These are phyloP conservation scores for Cerastoderma edule DNA, from an alignment of 2,888 invertebrate species.

Conservation along the genomic window DNA sequence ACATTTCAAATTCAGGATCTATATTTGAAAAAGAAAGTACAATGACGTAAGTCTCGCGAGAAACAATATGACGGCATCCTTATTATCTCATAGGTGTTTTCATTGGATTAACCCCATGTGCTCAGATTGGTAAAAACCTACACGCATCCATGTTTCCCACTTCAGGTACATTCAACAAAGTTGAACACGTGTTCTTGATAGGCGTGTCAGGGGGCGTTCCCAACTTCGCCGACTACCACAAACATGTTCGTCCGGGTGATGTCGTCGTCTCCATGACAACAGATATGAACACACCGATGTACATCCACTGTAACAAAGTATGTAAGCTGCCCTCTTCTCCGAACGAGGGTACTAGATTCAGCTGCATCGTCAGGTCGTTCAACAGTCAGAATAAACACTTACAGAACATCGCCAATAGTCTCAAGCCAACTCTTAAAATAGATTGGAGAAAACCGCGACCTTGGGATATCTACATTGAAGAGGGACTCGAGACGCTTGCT, in stretches of 20 bases:
- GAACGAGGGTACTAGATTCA: conserved; percentile 71
- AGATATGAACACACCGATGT: conserved; percentile 85
- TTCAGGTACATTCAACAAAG: conserved; percentile 93
- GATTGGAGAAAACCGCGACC: conserved; percentile 83
- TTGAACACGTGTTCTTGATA: conserved; percentile 97
- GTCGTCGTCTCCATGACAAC: conserved; percentile 80
- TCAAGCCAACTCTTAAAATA: conserved; percentile 61
- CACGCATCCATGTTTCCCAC: no score
- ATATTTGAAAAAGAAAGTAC: no score
- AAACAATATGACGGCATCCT: no score
- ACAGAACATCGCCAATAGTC: conserved; percentile 63
- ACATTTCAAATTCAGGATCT: no score
- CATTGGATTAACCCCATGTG: no score
- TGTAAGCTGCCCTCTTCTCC: conserved; percentile 56
- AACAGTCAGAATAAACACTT: conserved; percentile 66
- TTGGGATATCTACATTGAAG: conserved; percentile 91
- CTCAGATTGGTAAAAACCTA: no score
- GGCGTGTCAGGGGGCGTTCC: conserved; percentile 99
- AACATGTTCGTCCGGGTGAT: conserved; percentile 93
- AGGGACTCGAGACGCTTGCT: conserved; percentile 87
- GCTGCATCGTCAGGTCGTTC: conserved; percentile 73
- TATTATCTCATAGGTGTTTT: no score
- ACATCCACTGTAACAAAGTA: conserved; percentile 90
- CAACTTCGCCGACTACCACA: conserved; percentile 96
- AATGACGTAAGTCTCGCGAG: no score